Percentiles rank a stretch among this genome's conserved stretches.
These are phyloP conservation scores for Amia ocellicauda DNA, from an alignment of 2,113 vertebrate genomes.

Conservation along the genomic window DNA sequence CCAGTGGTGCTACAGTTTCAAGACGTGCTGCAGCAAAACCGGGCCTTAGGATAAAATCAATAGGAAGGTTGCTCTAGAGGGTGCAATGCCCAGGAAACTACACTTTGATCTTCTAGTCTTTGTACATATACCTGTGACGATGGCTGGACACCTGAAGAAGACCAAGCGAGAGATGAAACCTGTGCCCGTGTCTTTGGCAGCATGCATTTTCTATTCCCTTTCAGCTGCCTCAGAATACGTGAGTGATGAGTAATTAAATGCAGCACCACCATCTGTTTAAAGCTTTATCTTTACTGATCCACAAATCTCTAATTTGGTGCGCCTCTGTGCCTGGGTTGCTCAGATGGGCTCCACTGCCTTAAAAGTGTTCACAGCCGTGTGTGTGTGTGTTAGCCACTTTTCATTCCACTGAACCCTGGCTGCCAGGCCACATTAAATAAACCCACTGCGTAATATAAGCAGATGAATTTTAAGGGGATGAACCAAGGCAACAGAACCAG, in stretches of 20 bases:
- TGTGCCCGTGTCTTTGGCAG: background rate
- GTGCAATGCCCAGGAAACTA: too few relatives aligned
- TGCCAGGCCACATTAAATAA: background rate
- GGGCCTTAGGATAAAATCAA: too few relatives aligned
- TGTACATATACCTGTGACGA: too few relatives aligned
- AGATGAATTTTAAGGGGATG: too few relatives aligned
- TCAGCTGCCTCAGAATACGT: background rate
- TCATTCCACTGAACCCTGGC: background rate
- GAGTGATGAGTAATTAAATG: constrained; percentile 5
- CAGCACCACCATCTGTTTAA: constrained; percentile 15
- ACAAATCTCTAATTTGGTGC: constrained; percentile 4
- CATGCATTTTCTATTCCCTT: background rate
- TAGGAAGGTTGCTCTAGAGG: too few relatives aligned
- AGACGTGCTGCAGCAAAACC: too few relatives aligned
- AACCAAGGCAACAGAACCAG: too few relatives aligned
- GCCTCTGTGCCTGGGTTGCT: background rate
- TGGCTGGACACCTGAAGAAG: background rate
- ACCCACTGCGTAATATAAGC: too few relatives aligned
- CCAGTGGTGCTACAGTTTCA: background rate
- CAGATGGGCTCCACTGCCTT: background rate
- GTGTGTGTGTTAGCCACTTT: background rate
- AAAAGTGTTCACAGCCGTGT: background rate
- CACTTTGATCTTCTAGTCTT: too few relatives aligned
- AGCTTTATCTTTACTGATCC: constrained; percentile 14
- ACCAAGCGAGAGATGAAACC: background rate